phyloP scores from a whole-genome alignment of 1,140 invertebrate genomes.

The Panonychus citri region DNA sequence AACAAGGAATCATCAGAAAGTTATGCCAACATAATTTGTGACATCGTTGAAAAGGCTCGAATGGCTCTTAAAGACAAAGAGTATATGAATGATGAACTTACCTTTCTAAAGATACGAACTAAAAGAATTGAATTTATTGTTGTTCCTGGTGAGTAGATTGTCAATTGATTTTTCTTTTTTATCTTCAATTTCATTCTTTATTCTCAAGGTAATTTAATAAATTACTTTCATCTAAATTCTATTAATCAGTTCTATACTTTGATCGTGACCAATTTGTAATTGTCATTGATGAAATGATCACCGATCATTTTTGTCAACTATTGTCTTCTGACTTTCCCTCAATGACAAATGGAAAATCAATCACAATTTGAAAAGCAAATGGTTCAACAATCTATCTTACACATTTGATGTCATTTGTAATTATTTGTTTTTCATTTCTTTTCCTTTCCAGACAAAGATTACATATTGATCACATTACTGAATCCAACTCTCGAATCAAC shows the following conservation, averaged over 20 bases:
- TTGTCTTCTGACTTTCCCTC: neutral
- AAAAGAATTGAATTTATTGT: conserved; percentile 12
- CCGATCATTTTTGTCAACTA: neutral
- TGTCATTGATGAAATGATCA: neutral
- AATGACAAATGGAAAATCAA: no score
- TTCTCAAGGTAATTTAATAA: no score
- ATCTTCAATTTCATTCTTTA: no score
- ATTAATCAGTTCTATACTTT: no score
- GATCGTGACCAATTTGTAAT: neutral
- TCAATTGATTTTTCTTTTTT: no score
- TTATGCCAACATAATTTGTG: conserved; percentile 4
- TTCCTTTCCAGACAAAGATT: conserved; percentile 11
- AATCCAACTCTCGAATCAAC: conserved; percentile 10
- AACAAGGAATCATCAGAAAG: neutral
- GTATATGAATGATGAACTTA: conserved; percentile 10
- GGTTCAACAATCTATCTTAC: no score
- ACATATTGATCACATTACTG: conserved; percentile 10
- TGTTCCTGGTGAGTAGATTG: conserved; percentile 12
- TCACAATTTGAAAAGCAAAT: no score
- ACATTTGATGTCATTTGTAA: no score
- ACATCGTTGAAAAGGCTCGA: conserved; percentile 9
- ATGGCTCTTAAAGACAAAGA: conserved; percentile 8
- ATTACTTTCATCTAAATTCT: neutral
- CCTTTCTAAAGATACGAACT: conserved; percentile 11
- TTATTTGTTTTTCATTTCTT: no score